Conservation (phyloP, 2,888 invertebrate genomes). For the Tetanocera ferruginea region DNA sequence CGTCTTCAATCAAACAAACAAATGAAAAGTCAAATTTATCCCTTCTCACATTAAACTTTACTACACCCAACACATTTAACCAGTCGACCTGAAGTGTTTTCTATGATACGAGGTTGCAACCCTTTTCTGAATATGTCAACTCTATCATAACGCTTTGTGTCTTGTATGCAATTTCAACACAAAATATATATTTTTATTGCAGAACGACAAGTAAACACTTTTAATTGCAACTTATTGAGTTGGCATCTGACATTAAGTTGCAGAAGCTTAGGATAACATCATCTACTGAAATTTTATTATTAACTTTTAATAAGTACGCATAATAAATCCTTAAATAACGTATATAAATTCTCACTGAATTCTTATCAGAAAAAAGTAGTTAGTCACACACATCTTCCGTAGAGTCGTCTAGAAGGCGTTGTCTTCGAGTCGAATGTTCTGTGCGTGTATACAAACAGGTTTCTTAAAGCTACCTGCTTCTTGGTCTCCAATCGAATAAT, state of each 20-base stretch:
- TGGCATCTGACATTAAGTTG: slow-evolving; percentile 41
- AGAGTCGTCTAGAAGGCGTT: background rate
- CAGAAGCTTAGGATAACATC: slow-evolving; percentile 33
- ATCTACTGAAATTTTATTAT: slow-evolving; percentile 40
- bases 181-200: background rate
- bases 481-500: background rate
- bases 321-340: background rate
- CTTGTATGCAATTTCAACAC: background rate
- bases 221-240: slow-evolving; percentile 3
- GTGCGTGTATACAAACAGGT: background rate
- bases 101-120: background rate
- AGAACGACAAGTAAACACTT: background rate
- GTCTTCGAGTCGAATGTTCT: background rate
- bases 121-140: background rate
- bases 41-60: slow-evolving; percentile 49
- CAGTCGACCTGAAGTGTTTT: background rate
- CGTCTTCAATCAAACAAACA: slow-evolving; percentile 48
- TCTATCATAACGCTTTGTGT: background rate
- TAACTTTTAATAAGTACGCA: background rate
- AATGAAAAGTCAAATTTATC: slow-evolving; percentile 48
- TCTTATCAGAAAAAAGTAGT: background rate
- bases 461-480: slow-evolving; percentile 4
- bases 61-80: slow-evolving; percentile 18
- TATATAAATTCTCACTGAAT: background rate
- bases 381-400: background rate